Evolutionary conservation across 2,797 vertebrate species (phyloP), one percentile per base, ranked within the genome.

Genomic region (Chrysolophus pictus): DNA sequence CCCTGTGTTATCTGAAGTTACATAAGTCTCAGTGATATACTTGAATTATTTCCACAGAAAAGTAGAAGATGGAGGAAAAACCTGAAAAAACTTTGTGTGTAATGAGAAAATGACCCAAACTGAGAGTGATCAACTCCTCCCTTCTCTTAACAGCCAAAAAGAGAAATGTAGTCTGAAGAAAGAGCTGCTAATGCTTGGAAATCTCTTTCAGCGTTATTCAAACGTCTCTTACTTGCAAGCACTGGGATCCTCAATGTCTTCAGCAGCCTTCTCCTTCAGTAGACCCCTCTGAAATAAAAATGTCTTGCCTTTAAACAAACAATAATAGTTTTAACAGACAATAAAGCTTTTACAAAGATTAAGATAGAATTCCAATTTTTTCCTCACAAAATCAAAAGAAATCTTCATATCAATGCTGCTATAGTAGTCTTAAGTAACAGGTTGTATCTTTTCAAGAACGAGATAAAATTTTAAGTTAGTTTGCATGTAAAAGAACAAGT

Each of bases 161-260:
- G 31, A 70, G 84, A 51, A 7, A 75, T 0, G 1, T 10, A 8
- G 46, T n/a, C 17, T 74, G 51, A 69, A 76, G 46, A 60, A 65
- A 78, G 47, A 74, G 17, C 29, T 65, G 68, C 33, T 29, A 74
- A 35, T 14, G 39, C 39, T 33, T 58, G 26, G 67, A 88, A 84
- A 72, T 23, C n/a, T 23, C n/a, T 74, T 77, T 46, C 21, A 55
- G 58, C 9, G 24, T 81, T 82, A 89, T 71, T 31, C 37, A 74
- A 87, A 23, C 26, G 47, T 60, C n/a, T 86, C 92, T 98, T 96
- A 99, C 99, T 98, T 99, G 96, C 97, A 98, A 16, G 98, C 98
- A 83, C 96, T 95, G 44, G 98, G 97, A 94, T 99, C 98, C n/a
- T 98, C 97, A 81, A 99, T 99, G 95, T 99, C 99, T 87, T 97